Percentiles rank a stretch among this genome's conserved stretches.
Conservation (phyloP, 2,797 vertebrate genomes). For the Channa striata region DNA sequence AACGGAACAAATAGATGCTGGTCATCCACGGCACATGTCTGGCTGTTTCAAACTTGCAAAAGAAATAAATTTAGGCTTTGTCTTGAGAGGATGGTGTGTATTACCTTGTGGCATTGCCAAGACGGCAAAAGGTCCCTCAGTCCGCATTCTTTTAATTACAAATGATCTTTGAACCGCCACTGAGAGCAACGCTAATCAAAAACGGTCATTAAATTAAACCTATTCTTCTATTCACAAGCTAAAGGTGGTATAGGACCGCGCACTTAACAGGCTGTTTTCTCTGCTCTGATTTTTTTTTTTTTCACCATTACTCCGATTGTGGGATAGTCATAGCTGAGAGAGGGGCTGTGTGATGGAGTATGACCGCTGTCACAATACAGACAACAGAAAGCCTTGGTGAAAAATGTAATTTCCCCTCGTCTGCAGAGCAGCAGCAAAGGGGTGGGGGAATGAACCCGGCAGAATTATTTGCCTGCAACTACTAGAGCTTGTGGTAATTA, state of each 20-base stretch:
- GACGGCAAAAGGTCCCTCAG: conserved; percentile 18
- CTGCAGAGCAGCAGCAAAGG: conserved; percentile 52
- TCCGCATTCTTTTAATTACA: conserved; percentile 54
- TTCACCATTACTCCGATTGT: conserved; percentile 79
- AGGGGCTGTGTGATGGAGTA: conserved; percentile 74
- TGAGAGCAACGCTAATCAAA: conserved; percentile 58
- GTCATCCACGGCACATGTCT: conserved; percentile 12
- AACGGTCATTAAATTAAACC: conserved; percentile 39
- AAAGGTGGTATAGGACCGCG: conserved; percentile 51
- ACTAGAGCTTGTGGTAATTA: conserved; percentile 84
- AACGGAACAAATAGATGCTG: conserved; percentile 31
- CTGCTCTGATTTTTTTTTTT: conserved; percentile 44
- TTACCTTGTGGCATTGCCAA: conserved; percentile 25
- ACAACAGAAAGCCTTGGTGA: conserved; percentile 77
- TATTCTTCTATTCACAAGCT: conserved; percentile 63
- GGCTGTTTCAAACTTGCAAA: conserved; percentile 6
- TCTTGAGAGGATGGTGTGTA: conserved; percentile 6
- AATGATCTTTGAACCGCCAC: conserved; percentile 34
- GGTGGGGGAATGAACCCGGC: conserved; percentile 50
- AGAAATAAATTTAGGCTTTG: conserved; percentile 43
- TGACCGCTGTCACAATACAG: conserved; percentile 83
- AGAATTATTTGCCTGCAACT: conserved; percentile 82
- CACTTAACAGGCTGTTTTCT: conserved; percentile 59
- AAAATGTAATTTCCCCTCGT: conserved; percentile 77
- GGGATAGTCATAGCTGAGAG: conserved; percentile 69